These are phyloP conservation scores for Auanema freiburgensis DNA, from an alignment of 2,888 invertebrate genomes.

Conservation along the genomic window DNA sequence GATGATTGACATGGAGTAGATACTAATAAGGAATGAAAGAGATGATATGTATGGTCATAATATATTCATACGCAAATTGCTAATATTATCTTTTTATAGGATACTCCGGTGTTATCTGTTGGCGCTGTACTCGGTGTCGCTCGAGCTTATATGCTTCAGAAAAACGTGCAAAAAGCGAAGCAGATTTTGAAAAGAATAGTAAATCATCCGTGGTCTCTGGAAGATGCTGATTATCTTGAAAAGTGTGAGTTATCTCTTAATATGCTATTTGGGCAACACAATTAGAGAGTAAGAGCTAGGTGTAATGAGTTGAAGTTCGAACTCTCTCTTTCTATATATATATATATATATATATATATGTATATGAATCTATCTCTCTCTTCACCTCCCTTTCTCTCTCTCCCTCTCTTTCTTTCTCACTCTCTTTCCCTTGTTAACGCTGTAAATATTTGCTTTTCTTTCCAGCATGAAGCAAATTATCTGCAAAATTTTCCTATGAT, in stretches of 20 bases:
- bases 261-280: slow-evolving; percentile 1
- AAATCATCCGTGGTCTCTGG: slow-evolving; percentile 85
- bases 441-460: too few relatives aligned
- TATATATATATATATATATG: too few relatives aligned
- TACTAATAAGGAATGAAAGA: not conserved
- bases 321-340: too few relatives aligned
- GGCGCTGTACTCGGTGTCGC: slow-evolving; percentile 84
- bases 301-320: not conserved
- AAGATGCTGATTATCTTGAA: slow-evolving; percentile 93
- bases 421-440: too few relatives aligned
- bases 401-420: too few relatives aligned
- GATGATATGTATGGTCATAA: not conserved
- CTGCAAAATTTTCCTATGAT: too few relatives aligned
- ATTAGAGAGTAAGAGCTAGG: not conserved
- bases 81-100: slow-evolving; percentile 9
- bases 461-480: too few relatives aligned
- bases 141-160: slow-evolving; percentile 81
- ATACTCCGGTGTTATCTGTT: slow-evolving; percentile 69
- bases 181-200: slow-evolving; percentile 80
- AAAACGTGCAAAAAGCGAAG: slow-evolving; percentile 86
- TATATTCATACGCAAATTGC: not conserved
- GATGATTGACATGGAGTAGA: too few relatives aligned
- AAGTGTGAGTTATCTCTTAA: slow-evolving; percentile 70
- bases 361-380: too few relatives aligned
- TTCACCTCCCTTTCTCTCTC: too few relatives aligned